phyloP scores from a whole-genome alignment of 1,140 invertebrate species.

The Lithobius niger region DNA sequence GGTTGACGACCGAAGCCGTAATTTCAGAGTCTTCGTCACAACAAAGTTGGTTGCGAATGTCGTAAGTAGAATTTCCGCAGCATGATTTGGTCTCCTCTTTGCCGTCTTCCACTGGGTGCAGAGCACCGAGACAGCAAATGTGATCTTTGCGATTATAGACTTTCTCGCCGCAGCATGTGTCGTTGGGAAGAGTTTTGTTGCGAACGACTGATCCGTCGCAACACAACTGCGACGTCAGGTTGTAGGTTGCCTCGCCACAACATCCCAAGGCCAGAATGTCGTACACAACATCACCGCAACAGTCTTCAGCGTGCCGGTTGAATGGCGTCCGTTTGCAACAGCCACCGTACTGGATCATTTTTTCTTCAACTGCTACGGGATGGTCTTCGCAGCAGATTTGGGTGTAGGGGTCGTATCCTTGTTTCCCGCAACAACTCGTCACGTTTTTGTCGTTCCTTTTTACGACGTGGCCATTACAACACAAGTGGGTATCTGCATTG shows the following conservation, averaged over 20 bases:
- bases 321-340: background rate
- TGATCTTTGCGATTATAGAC: background rate
- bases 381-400: background rate
- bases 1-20: background rate
- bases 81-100: background rate
- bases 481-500: background rate
- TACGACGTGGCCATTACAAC: background rate
- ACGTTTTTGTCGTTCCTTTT: background rate
- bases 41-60: background rate
- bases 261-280: background rate
- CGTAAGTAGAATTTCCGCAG: background rate
- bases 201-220: background rate
- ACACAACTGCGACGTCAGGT: background rate
- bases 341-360: background rate
- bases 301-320: background rate
- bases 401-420: background rate
- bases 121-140: background rate
- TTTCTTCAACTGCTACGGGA: background rate
- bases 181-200: background rate
- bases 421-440: background rate
- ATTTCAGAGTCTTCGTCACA: background rate
- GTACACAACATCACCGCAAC: background rate
- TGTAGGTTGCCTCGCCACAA: background rate
- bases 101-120: background rate
- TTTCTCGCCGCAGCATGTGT: background rate